These are phyloP conservation scores for Zosterops japonicus DNA, from an alignment of 2,113 vertebrate genomes.

Conservation along the genomic window DNA sequence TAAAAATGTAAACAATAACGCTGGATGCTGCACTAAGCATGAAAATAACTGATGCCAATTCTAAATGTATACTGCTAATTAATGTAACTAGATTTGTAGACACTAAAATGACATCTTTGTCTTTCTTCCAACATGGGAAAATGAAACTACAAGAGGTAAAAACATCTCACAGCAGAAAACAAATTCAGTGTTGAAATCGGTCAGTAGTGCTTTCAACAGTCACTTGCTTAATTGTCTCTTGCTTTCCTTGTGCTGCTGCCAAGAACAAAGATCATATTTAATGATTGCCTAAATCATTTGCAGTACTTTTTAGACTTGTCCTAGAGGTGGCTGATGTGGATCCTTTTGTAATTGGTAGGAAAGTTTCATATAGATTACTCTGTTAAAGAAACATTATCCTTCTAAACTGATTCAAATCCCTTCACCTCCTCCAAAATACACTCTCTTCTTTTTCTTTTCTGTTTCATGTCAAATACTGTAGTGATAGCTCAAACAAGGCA, in stretches of 20 bases:
- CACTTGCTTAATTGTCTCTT: conserved; percentile 37
- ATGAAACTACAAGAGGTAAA: conserved; percentile 17
- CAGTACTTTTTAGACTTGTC: conserved; percentile 12
- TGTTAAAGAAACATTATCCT: conserved; percentile 1
- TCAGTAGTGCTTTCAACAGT: conserved; percentile 46
- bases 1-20: conserved; percentile 45
- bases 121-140: conserved; percentile 20
- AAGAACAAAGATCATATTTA: conserved; percentile 56
- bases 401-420: not conserved
- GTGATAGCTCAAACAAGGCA: not conserved
- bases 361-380: not conserved
- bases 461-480: not conserved
- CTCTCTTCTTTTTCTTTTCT: not conserved
- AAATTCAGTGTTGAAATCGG: conserved; percentile 20
- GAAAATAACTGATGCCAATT: conserved; percentile 41
- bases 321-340: not conserved
- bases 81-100: conserved; percentile 1
- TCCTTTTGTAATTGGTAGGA: not conserved
- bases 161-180: conserved; percentile 14
- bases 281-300: conserved; percentile 25
- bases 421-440: not conserved
- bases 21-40: not conserved
- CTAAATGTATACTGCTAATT: conserved; percentile 55
- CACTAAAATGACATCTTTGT: not conserved
- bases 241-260: conserved; percentile 40